Evolutionary conservation across 1,140 invertebrate genomes (phyloP).

Genomic region (Dreissena rostriformis): DNA sequence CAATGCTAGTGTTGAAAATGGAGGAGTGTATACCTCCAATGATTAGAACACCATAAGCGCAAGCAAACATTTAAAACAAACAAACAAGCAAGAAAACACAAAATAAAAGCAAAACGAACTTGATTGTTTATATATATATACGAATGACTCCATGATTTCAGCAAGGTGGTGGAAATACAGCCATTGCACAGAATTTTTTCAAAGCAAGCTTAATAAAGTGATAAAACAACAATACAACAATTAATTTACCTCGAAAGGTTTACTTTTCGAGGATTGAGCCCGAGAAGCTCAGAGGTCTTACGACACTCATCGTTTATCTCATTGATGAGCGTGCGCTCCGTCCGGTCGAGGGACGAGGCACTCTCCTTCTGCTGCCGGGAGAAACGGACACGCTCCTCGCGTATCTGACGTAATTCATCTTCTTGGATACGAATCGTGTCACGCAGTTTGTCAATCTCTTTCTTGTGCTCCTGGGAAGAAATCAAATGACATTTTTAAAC

Average conservation of each 20-base stretch:
- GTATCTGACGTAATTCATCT: constrained; percentile 69
- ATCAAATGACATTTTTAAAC: neutral
- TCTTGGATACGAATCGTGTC: constrained; percentile 70
- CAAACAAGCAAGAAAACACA: too few relatives aligned
- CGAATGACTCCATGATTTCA: too few relatives aligned
- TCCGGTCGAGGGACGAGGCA: constrained; percentile 64
- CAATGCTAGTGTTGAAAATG: too few relatives aligned
- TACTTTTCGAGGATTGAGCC: constrained; percentile 71
- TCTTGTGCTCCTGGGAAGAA: constrained; percentile 70
- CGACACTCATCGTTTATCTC: constrained; percentile 79
- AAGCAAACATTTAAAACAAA: too few relatives aligned
- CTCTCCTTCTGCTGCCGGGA: constrained; percentile 66
- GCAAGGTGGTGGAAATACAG: too few relatives aligned
- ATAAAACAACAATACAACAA: too few relatives aligned
- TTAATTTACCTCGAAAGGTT: constrained; percentile 62
- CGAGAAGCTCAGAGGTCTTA: constrained; percentile 69
- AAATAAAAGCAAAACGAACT: too few relatives aligned
- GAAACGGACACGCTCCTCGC: constrained; percentile 61
- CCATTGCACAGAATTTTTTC: too few relatives aligned
- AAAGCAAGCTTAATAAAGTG: too few relatives aligned
- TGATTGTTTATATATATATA: too few relatives aligned
- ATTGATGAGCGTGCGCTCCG: constrained; percentile 73
- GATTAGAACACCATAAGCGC: too few relatives aligned
- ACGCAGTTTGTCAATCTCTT: constrained; percentile 70
- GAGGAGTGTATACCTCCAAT: too few relatives aligned